Conservation (phyloP, 2,797 vertebrate species). For the Pogoniulus pusillus region DNA sequence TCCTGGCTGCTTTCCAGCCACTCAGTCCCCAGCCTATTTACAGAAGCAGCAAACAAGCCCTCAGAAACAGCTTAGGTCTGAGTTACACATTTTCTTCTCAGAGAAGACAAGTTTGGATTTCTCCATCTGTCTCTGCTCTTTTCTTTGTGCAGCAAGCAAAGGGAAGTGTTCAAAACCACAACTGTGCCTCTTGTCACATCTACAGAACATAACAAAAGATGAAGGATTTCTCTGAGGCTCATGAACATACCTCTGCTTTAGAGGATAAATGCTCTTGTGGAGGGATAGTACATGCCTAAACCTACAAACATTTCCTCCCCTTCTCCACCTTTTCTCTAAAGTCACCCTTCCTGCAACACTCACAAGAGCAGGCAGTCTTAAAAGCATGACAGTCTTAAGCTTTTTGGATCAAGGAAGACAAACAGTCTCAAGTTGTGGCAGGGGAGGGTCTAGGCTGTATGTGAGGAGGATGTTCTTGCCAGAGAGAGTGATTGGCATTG, state of each 20-base stretch:
- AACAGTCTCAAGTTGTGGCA: too few species aligned
- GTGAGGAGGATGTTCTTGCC: too few species aligned
- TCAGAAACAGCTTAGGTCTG: background rate
- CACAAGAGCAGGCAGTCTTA: background rate
- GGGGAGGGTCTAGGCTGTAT: too few species aligned
- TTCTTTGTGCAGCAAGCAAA: background rate
- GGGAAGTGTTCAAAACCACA: background rate
- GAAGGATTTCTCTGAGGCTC: fast-evolving
- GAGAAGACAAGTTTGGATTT: background rate
- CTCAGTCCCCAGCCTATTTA: too few species aligned
- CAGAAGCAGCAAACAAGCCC: background rate
- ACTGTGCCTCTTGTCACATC: background rate
- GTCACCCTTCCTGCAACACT: background rate
- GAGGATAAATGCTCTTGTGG: background rate
- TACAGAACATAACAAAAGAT: fast-evolving
- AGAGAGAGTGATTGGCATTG: too few species aligned
- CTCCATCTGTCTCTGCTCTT: background rate
- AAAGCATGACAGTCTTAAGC: background rate
- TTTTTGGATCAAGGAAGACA: background rate
- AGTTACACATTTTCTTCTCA: background rate
- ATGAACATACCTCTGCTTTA: fast-evolving
- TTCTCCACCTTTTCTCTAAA: background rate
- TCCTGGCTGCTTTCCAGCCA: too few species aligned
- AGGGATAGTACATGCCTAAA: background rate
- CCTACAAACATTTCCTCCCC: background rate